These are phyloP conservation scores for Dryas iulia DNA, from an alignment of 1,140 invertebrate genomes.

Conservation along the genomic window DNA sequence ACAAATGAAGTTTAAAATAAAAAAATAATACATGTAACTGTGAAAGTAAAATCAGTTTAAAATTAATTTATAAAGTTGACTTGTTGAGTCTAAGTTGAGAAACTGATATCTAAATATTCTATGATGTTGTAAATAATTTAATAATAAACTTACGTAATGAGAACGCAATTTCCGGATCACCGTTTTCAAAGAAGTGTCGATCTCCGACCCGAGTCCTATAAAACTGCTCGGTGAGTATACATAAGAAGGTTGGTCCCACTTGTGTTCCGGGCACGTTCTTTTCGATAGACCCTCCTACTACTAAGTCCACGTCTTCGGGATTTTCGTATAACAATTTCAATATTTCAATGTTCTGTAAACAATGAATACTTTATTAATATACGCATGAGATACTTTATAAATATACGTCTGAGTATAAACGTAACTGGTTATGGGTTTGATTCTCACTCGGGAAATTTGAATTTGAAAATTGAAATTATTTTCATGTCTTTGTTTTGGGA, in stretches of 20 bases:
- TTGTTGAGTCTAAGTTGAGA: no score
- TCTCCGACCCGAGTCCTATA: conserved; percentile 91
- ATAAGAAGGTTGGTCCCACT: conserved; percentile 94
- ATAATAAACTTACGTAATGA: conserved; percentile 84
- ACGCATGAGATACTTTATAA: background rate
- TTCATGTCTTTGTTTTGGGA: no score
- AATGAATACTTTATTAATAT: background rate
- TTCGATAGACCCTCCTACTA: conserved; percentile 92
- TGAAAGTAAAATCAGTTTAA: no score
- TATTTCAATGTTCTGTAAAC: conserved; percentile 83
- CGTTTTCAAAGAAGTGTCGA: conserved; percentile 91
- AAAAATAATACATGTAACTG: no score
- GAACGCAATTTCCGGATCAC: conserved; percentile 84
- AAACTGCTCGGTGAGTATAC: conserved; percentile 94
- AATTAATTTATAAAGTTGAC: no score
- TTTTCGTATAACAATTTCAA: conserved; percentile 84
- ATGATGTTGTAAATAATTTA: no score
- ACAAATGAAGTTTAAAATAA: no score
- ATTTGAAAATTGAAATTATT: no score
- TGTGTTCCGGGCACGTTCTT: conserved; percentile 87
- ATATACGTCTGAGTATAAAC: no score
- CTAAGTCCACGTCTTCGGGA: conserved; percentile 93
- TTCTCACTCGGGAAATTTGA: no score
- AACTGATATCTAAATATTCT: no score
- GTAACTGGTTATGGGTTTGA: no score